Percentiles rank a stretch among this genome's conserved stretches.
These are phyloP conservation scores for Xiphias gladius DNA, from an alignment of 2,113 vertebrate species.

Conservation along the genomic window DNA sequence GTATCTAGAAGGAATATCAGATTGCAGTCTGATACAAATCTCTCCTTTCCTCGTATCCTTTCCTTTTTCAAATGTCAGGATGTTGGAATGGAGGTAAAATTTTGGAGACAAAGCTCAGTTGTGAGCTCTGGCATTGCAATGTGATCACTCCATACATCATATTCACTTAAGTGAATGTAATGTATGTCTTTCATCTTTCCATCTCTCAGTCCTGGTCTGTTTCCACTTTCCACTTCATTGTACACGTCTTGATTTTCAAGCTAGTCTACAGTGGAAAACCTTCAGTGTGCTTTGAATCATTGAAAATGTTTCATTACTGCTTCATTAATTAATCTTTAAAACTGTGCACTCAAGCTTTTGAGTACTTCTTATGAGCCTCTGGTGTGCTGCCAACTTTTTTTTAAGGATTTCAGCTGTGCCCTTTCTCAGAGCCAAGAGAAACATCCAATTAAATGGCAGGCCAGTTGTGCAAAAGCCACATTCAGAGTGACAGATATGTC, in stretches of 20 bases:
- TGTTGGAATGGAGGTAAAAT: constrained; percentile 4
- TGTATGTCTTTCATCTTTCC: constrained; percentile 43
- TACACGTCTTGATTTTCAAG: neutral
- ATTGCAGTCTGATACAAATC: neutral
- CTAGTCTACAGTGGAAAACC: neutral
- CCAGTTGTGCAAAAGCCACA: constrained; percentile 33
- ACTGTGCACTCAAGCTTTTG: neutral
- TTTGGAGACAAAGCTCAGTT: constrained; percentile 9
- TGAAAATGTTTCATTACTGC: neutral
- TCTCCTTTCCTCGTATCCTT: neutral
- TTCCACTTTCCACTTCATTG: constrained; percentile 53
- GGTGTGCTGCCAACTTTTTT: constrained; percentile 27
- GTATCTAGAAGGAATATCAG: neutral
- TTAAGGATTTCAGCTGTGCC: neutral
- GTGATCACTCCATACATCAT: constrained; percentile 41
- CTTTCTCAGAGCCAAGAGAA: constrained; percentile 47
- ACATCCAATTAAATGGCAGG: constrained; percentile 48
- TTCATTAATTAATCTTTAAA: constrained; percentile 15
- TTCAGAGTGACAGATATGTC: constrained; percentile 27
- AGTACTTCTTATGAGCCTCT: neutral
- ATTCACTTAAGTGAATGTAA: constrained; percentile 52
- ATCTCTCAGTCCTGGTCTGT: constrained; percentile 18
- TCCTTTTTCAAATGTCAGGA: neutral
- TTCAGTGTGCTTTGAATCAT: neutral
- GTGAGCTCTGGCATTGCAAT: constrained; percentile 14